Conservation (phyloP, 2,113 vertebrate genomes). For the Octodon degus region DNA sequence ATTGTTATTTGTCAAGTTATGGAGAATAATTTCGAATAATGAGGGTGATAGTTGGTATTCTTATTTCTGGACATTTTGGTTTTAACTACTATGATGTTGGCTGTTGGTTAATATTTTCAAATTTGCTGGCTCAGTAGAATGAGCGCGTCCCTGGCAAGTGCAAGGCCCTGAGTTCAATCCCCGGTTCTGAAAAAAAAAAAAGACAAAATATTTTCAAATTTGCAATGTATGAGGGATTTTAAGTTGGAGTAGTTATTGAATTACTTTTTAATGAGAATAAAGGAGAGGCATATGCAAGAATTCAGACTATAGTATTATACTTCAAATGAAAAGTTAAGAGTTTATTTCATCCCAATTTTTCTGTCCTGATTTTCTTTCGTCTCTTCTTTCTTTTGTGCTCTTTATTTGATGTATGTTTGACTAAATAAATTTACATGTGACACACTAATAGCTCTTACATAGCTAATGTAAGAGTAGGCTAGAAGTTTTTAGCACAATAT, state of each 20-base stretch:
- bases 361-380: neutral
- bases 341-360: neutral
- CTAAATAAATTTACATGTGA: neutral
- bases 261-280: neutral
- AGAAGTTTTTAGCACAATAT: neutral
- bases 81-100: neutral
- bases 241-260: neutral
- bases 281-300: neutral
- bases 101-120: neutral
- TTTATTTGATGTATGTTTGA: neutral
- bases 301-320: neutral
- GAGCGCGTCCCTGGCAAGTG: no score
- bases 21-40: neutral
- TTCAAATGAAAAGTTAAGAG: neutral
- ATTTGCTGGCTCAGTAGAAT: neutral
- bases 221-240: neutral
- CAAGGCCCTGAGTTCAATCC: no score
- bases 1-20: neutral
- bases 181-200: no score
- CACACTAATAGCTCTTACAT: no score
- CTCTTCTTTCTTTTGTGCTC: neutral
- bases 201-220: neutral
- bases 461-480: neutral
- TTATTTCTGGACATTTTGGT: slow-evolving; percentile 16
- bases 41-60: neutral